Base-by-base conservation (phyloP, 2,113 vertebrate genomes). In the Paraplagusia blochii region DNA sequence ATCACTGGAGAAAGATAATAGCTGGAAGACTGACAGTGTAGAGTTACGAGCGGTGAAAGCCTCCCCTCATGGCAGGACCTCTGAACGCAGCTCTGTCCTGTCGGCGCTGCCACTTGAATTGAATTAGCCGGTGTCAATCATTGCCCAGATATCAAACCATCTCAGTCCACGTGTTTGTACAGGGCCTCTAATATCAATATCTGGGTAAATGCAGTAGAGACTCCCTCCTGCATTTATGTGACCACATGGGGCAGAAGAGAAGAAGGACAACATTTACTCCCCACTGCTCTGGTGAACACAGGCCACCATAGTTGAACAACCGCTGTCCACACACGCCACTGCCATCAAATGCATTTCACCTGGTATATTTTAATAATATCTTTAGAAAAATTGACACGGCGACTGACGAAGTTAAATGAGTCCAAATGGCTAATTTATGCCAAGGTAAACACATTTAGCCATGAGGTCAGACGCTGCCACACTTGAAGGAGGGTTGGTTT, bases 361-460 rank as follows among this genome's bases (percentile, higher is more conserved):
- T 85, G 84, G 80, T 85, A 81, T 77, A 79, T 86, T 88, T 88
- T 83, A 80, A 87, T 91, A 89, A 89, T 85, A 87, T 83, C 81
- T 75, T 74, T 80, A 87, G 84, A 83, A 81, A 90, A 91, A 87
- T 4, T 87, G 77, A 90, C 84, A 84, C 79, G 72, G 63, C 72
- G 86, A 81, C 88, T 88, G 88, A 81, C 68, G 67, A 85, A 89
- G 88, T 86, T 79, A 87, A 85, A 86, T 55, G 74, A 85, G 73
- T 80, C 83, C 88, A 90, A 91, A 90, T 86, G 88, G 86, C 50
- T 72, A 79, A 75, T 85, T 82, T 85, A 82, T 90, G 95, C 93
- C 94, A 94, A 91, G 77, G 89, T 92, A 97, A 99, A 98, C 92
- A 96, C 66, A 93, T 93, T 94, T 90, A 92, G 92, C 93, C 80